A percentile compares a stretch with the other conserved stretches of the same genome.
These are phyloP conservation scores for Sphaerodactylus townsendi DNA, from an alignment of 2,113 vertebrate genomes.

Conservation along the genomic window DNA sequence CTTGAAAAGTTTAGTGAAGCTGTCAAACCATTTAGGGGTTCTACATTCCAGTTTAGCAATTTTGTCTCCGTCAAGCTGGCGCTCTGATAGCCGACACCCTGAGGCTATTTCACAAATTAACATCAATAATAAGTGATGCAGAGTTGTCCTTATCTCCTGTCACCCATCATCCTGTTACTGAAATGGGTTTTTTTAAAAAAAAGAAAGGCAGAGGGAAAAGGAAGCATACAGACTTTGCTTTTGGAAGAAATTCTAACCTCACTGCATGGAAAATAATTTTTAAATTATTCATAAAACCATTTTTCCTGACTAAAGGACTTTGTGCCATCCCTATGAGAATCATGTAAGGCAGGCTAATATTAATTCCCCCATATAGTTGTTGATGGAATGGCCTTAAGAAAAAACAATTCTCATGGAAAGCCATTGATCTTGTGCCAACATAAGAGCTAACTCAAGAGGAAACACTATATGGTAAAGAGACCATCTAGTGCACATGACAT, in stretches of 20 bases:
- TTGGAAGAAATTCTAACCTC: neutral
- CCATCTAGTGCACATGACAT: no score
- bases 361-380: neutral
- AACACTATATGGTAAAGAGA: no score
- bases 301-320: conserved; percentile 24
- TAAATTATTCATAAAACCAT: conserved; percentile 22
- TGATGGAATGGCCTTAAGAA: neutral
- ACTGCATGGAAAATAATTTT: neutral
- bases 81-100: neutral
- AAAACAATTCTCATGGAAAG: no score
- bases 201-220: neutral
- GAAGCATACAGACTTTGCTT: neutral
- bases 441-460: no score
- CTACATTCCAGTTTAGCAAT: conserved; percentile 23
- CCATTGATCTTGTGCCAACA: no score
- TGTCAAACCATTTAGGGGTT: conserved; percentile 38
- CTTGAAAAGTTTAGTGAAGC: conserved; percentile 42
- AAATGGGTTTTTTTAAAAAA: neutral
- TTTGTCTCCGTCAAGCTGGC: conserved; percentile 15
- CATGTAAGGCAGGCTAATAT: neutral
- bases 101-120: neutral
- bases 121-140: conserved; percentile 9
- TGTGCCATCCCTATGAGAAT: neutral
- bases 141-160: neutral
- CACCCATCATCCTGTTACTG: neutral